phyloP scores from a whole-genome alignment of 1,140 invertebrate genomes.

The Tenebrio molitor region DNA sequence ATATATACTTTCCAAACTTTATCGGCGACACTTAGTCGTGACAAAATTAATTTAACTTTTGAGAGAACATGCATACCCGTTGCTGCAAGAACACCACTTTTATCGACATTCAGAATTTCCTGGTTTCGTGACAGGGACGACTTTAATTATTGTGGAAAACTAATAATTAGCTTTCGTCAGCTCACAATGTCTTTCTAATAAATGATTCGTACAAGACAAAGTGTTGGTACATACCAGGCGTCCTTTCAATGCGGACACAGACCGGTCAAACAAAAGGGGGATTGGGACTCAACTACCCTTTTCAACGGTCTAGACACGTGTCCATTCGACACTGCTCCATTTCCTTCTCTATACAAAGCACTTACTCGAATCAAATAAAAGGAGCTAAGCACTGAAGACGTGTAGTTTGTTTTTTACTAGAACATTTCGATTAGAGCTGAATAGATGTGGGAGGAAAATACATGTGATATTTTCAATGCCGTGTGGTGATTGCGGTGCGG shows the following conservation, averaged over 20 bases:
- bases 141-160: slow-evolving; percentile 29
- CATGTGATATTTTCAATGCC: slow-evolving; percentile 29
- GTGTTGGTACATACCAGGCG: slow-evolving; percentile 30
- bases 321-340: slow-evolving; percentile 38
- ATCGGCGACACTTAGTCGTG: neutral
- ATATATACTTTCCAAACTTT: slow-evolving; percentile 10
- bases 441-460: slow-evolving; percentile 33
- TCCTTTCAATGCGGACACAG: slow-evolving; percentile 28
- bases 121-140: neutral
- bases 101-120: slow-evolving; percentile 1
- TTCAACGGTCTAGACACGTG: slow-evolving; percentile 36
- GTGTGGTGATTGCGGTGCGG: slow-evolving; percentile 26
- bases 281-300: slow-evolving; percentile 31
- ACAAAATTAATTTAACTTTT: slow-evolving; percentile 34
- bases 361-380: slow-evolving; percentile 31
- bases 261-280: slow-evolving; percentile 36
- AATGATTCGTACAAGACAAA: slow-evolving; percentile 39
- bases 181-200: slow-evolving; percentile 35
- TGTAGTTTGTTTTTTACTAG: slow-evolving; percentile 25
- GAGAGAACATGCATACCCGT: neutral
- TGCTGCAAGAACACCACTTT: neutral
- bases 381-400: slow-evolving; percentile 34
- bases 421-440: slow-evolving; percentile 37
- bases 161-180: slow-evolving; percentile 23
- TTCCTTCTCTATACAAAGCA: slow-evolving; percentile 38